phyloP scores from a whole-genome alignment of 1,140 invertebrate species.

The Ostrea denselamellosa region DNA sequence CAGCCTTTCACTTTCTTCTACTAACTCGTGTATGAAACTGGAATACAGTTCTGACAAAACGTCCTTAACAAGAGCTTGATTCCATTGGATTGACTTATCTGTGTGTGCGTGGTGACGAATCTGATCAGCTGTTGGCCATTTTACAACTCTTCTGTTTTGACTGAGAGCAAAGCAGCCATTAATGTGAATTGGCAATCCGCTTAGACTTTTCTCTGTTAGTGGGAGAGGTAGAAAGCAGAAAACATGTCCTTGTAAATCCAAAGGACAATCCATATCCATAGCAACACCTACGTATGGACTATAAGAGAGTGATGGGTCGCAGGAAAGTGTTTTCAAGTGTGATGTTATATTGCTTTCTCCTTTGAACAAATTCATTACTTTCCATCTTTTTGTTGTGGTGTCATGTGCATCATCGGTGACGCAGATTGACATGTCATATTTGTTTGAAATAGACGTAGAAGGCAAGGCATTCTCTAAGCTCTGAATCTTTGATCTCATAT shows the following conservation, averaged over 20 bases:
- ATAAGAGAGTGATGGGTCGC: slow-evolving; percentile 56
- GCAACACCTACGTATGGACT: slow-evolving; percentile 72
- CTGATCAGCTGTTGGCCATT: slow-evolving; percentile 68
- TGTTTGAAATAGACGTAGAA: background rate
- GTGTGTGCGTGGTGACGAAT: slow-evolving; percentile 50
- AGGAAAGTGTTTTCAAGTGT: slow-evolving; percentile 52
- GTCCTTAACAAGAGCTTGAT: slow-evolving; percentile 67
- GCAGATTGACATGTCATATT: slow-evolving; percentile 24
- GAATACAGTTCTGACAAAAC: slow-evolving; percentile 62
- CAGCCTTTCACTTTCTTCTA: background rate
- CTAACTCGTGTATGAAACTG: slow-evolving; percentile 42
- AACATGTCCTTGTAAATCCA: slow-evolving; percentile 64
- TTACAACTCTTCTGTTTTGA: slow-evolving; percentile 72
- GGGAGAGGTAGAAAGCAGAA: slow-evolving; percentile 76
- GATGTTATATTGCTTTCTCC: slow-evolving; percentile 46
- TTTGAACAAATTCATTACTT: slow-evolving; percentile 58
- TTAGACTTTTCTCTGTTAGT: slow-evolving; percentile 59
- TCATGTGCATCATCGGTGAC: background rate
- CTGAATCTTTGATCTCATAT: slow-evolving; percentile 42
- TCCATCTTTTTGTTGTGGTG: slow-evolving; percentile 35
- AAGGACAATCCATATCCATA: slow-evolving; percentile 45
- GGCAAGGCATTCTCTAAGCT: background rate
- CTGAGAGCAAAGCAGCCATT: slow-evolving; percentile 74
- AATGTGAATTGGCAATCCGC: slow-evolving; percentile 73
- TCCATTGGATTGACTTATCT: slow-evolving; percentile 72